These are phyloP conservation scores for Papilio polytes DNA, from an alignment of 1,140 invertebrate genomes.

Conservation along the genomic window DNA sequence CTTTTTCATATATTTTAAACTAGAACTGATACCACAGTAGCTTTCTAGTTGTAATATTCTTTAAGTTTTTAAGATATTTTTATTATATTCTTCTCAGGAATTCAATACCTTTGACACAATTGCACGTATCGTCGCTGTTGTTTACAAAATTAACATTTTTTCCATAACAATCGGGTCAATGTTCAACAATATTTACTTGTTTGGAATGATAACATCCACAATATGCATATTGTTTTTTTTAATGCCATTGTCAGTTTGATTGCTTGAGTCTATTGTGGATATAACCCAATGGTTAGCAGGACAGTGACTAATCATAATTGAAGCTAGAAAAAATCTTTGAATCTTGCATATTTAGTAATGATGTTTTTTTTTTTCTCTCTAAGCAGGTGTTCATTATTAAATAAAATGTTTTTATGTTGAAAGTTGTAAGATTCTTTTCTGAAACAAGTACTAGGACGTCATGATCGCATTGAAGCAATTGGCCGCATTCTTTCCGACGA, in stretches of 20 bases:
- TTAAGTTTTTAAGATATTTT: not conserved
- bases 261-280: not conserved
- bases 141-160: constrained; percentile 9
- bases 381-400: not conserved
- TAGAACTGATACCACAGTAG: not conserved
- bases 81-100: not conserved
- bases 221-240: not conserved
- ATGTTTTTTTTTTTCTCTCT: no score
- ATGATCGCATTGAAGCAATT: constrained; percentile 50
- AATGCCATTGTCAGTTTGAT: not conserved
- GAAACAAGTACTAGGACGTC: constrained; percentile 41
- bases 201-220: constrained; percentile 17
- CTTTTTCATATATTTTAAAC: not conserved
- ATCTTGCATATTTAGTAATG: no score
- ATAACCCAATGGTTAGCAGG: not conserved
- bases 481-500: constrained; percentile 69
- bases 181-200: constrained; percentile 15
- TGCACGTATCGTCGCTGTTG: not conserved
- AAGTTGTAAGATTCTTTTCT: constrained; percentile 2
- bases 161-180: constrained; percentile 2
- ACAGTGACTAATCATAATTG: no score
- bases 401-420: not conserved
- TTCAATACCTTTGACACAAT: constrained; percentile 4
- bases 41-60: not conserved
- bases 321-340: no score